Percentiles rank a stretch among this genome's conserved stretches.
Evolutionary conservation across 1,140 invertebrate species (phyloP).

Genomic region (Nomia melanderi): DNA sequence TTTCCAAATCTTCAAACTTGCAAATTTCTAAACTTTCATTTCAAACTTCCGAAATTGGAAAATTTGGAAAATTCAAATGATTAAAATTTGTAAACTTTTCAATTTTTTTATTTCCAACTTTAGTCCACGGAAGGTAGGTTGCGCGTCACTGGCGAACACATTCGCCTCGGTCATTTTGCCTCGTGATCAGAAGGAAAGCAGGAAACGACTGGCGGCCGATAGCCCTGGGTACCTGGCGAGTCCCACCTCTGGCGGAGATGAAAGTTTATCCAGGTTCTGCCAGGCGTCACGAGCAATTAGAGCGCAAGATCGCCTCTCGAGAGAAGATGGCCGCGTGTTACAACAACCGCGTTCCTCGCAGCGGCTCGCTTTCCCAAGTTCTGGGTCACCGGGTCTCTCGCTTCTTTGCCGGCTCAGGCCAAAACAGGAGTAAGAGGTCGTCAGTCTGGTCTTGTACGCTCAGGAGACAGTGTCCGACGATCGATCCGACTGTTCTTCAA

Average conservation of each 20-base stretch:
- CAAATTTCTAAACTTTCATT: no score
- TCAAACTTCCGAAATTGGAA: no score
- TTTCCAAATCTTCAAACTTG: no score
- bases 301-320: slow-evolving; percentile 68
- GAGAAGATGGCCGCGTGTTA: slow-evolving; percentile 49
- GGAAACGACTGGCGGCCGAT: slow-evolving; percentile 34
- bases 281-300: slow-evolving; percentile 74
- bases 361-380: slow-evolving; percentile 74
- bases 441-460: slow-evolving; percentile 31
- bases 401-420: slow-evolving; percentile 57
- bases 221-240: no score
- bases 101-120: no score
- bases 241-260: no score
- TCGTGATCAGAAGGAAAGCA: slow-evolving; percentile 32
- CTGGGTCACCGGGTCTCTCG: slow-evolving; percentile 75
- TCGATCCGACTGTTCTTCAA: not conserved
- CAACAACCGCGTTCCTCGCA: slow-evolving; percentile 52
- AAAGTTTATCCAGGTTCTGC: slow-evolving; percentile 64
- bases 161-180: not conserved
- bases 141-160: no score
- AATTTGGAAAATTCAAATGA: no score
- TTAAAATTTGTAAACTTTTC: no score
- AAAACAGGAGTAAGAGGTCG: slow-evolving; percentile 64
- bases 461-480: not conserved
- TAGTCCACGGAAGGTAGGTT: no score